These are phyloP conservation scores for Oryctes rhinoceros DNA, from an alignment of 1,140 invertebrate species.

Conservation along the genomic window DNA sequence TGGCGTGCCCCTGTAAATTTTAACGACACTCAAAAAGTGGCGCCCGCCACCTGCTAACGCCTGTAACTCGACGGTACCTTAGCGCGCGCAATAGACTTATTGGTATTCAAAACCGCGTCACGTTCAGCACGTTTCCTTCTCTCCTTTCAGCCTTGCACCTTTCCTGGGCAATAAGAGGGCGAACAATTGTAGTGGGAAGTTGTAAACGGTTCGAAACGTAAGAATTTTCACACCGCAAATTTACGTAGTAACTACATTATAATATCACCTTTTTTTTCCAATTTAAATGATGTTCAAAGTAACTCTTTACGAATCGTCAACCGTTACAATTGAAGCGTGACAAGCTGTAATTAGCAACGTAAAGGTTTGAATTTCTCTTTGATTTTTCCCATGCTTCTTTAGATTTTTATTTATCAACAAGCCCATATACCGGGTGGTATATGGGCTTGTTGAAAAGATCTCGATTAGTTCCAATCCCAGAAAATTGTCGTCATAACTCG, in stretches of 20 bases:
- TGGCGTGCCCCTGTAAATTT: constrained; percentile 3
- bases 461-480: too few species aligned
- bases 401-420: too few species aligned
- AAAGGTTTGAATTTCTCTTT: too few species aligned
- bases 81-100: not conserved
- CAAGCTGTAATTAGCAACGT: too few species aligned
- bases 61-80: not conserved
- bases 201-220: constrained; percentile 8
- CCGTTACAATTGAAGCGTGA: too few species aligned
- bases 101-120: constrained; percentile 34
- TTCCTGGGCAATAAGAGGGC: not conserved
- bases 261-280: too few species aligned
- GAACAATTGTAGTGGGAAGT: not conserved
- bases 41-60: constrained; percentile 20
- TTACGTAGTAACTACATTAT: not conserved
- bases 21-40: constrained; percentile 37
- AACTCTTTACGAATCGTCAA: too few species aligned
- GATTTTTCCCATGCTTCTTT: too few species aligned
- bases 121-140: constrained; percentile 28
- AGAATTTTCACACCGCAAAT: not conserved
- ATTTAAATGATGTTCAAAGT: too few species aligned
- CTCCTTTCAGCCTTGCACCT: not conserved
- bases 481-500: too few species aligned
- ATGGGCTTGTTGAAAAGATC: too few species aligned
- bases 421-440: too few species aligned